These are phyloP conservation scores for Incurvaria masculella DNA, from an alignment of 2,888 invertebrate genomes.

Conservation along the genomic window DNA sequence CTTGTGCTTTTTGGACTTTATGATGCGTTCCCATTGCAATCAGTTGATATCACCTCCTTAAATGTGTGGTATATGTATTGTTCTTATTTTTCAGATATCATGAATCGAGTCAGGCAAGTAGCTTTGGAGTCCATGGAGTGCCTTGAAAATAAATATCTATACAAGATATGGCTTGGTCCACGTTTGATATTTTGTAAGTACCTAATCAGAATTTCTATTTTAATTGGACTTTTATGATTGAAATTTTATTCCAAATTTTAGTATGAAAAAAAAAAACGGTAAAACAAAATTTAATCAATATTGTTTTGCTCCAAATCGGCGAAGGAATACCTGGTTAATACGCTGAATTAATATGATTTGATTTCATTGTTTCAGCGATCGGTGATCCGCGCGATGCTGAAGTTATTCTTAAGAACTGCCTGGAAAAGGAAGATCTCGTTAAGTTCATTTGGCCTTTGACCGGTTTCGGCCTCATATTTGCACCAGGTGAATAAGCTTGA, in stretches of 20 bases:
- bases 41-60: no score
- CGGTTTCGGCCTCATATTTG: slow-evolving; percentile 1
- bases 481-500: slow-evolving; percentile 1
- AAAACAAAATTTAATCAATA: no score
- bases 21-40: no score
- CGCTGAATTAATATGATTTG: no score
- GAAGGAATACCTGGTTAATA: no score
- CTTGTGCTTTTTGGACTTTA: no score
- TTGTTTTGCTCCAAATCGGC: no score
- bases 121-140: not conserved
- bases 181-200: not conserved
- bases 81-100: slow-evolving; percentile 6
- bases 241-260: no score
- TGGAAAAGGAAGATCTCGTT: not conserved
- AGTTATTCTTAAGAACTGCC: not conserved
- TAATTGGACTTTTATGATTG: no score
- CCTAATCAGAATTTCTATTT: no score
- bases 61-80: no score
- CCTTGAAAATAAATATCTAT: not conserved
- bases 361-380: not conserved
- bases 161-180: slow-evolving; percentile 4
- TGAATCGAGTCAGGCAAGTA: slow-evolving; percentile 1
- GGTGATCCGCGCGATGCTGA: not conserved
- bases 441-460: not conserved
- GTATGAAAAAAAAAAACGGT: no score